Evolutionary conservation across 2,888 invertebrate species (phyloP), one percentile per base, ranked within the genome.

Genomic region (Eristalis pertinax): DNA sequence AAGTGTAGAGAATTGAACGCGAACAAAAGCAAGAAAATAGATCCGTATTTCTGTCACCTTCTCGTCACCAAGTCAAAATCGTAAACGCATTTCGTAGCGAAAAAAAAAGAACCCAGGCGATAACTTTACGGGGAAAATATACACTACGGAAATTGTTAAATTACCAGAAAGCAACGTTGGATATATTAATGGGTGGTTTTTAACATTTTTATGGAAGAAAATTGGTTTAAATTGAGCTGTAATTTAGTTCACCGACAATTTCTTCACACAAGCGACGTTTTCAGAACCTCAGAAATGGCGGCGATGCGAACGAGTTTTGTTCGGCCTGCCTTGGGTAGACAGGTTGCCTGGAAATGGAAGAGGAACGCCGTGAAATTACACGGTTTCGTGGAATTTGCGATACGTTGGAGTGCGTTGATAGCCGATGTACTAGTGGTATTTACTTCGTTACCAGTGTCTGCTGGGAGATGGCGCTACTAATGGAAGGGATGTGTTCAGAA

Each of bases 211-310:
- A 68, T 50, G 13, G 35, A 62, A 80, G 68, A 68, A 77, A 74
- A 79, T 69, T 58, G 32, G 22, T 58, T 79, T 62, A 84, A 65
- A 69, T 80, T 68, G 11, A 13, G 35, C 26, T 73, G 50, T 72
- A 85, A 80, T 87, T 76, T 80, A 58, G 79, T 84, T 87, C 79
- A 86, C 86, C 86, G 86, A 86, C 75, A 86, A 86, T 79, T 82
- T 86, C 70, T 58, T 83, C 68, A 68, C 67, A 73, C 79, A 84
- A 84, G 68, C 87, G 80, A 79, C 75, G 79, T 76, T 56, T 72
- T 76, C 73, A 79, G 79, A 87, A 84, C 83, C 87, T 74, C 79
- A 83, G 83, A 87, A 87, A 87, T 87, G 87, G 79, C 79, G 87
- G 83, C 73, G 84, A 87, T 87, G 73, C 79, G 78, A 82, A 79